phyloP scores from a whole-genome alignment of 2,797 vertebrate genomes.

The Anomalospiza imberbis region DNA sequence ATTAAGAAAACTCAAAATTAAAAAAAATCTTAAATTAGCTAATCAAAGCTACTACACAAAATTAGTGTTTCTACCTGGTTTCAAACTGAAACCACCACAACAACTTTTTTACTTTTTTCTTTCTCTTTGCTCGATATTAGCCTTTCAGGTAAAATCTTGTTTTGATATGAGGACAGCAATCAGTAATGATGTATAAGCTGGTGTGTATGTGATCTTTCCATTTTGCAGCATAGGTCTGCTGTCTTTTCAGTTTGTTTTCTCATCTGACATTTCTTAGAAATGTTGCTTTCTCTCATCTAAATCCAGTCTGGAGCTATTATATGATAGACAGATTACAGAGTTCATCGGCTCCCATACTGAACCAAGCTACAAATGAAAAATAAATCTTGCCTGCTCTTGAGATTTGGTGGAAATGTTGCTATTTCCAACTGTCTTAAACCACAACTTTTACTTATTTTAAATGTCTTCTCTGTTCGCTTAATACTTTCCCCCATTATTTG shows the following conservation, averaged over 20 bases:
- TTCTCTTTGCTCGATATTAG: no score
- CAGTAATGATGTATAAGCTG: neutral
- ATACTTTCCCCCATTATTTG: neutral
- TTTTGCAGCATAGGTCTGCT: neutral
- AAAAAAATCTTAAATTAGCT: no score
- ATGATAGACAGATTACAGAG: neutral
- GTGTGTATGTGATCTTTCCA: neutral
- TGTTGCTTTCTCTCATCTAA: neutral
- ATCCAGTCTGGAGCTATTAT: neutral
- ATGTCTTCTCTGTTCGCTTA: neutral
- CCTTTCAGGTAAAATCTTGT: no score
- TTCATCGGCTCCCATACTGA: neutral
- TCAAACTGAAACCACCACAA: no score
- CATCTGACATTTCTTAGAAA: conserved; percentile 45
- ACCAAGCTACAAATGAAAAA: conserved; percentile 3
- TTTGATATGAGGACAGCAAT: neutral
- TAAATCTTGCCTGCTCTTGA: neutral
- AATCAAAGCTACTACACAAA: no score
- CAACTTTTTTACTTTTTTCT: no score
- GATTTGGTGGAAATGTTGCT: neutral
- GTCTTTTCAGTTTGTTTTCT: neutral
- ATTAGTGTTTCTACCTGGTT: no score
- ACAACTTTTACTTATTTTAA: neutral
- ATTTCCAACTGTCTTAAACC: neutral
- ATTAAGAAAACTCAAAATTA: no score